Conservation (phyloP, 2,797 vertebrate species). For the Sorex maritimensis region DNA sequence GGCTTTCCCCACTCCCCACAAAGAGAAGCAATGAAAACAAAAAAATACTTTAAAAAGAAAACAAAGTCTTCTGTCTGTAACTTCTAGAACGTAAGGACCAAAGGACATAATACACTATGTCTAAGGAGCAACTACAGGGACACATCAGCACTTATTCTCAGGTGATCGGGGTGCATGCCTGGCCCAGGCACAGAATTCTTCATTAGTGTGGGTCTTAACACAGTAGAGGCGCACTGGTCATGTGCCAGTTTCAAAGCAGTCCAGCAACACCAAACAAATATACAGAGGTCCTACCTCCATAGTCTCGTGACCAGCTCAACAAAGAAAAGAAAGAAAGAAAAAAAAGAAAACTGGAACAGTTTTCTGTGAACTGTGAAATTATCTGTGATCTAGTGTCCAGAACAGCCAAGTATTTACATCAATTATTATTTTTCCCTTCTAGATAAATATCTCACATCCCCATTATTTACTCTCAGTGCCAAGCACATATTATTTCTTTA, state of each 20-base stretch:
- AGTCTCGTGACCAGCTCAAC: conserved; percentile 17
- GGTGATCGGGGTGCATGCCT: not conserved
- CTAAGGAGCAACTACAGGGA: conserved; percentile 7
- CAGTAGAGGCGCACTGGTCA: not conserved
- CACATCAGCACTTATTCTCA: conserved; percentile 38
- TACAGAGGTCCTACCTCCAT: not conserved
- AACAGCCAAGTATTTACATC: not conserved
- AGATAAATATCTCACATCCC: not conserved
- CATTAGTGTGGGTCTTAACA: conserved; percentile 13
- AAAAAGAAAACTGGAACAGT: not conserved
- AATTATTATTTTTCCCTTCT: conserved; percentile 3
- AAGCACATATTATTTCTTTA: not conserved
- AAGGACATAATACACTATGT: not conserved
- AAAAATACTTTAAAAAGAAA: not conserved
- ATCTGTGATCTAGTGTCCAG: not conserved
- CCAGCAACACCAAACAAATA: not conserved
- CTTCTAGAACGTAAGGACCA: not conserved
- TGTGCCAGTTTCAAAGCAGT: not conserved
- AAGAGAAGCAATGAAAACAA: too few species aligned
- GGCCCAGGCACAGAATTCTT: conserved; percentile 14
- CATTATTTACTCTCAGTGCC: not conserved
- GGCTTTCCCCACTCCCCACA: too few species aligned
- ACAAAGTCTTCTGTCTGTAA: not conserved
- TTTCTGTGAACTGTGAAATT: not conserved
- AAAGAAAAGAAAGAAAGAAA: not conserved